Percentiles rank a stretch among this genome's conserved stretches.
phyloP scores from a whole-genome alignment of 1,140 invertebrate species.

The Panulirus ornatus region DNA sequence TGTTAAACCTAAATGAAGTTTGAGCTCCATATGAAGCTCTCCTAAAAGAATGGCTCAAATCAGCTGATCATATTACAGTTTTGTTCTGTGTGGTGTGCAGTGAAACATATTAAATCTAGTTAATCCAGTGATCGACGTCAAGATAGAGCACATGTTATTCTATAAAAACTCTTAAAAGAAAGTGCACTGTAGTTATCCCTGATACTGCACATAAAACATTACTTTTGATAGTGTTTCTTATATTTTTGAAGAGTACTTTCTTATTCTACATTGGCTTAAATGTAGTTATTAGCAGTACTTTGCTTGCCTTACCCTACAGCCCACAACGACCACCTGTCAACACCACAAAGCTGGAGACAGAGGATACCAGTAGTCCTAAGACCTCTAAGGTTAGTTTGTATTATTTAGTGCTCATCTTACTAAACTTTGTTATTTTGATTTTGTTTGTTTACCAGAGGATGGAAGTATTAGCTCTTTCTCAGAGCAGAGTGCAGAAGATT shows the following conservation, averaged over 20 bases:
- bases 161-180: neutral
- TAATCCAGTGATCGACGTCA: neutral
- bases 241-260: neutral
- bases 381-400: constrained; percentile 37
- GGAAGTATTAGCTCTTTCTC: neutral
- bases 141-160: neutral
- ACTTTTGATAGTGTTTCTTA: neutral
- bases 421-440: neutral
- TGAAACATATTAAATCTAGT: neutral
- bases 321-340: constrained; percentile 24
- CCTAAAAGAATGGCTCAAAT: constrained; percentile 12
- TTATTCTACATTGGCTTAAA: neutral
- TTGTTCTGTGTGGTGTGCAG: constrained; percentile 19
- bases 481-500: too few species aligned
- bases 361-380: constrained; percentile 48
- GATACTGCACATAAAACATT: neutral
- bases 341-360: constrained; percentile 25
- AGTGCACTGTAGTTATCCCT: neutral
- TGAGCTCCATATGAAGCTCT: too few species aligned
- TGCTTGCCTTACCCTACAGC: constrained; percentile 51
- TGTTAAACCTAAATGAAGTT: too few species aligned
- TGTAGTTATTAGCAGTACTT: constrained; percentile 2
- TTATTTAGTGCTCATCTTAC: too few species aligned
- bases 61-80: constrained; percentile 20
- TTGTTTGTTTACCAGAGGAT: neutral